phyloP scores from a whole-genome alignment of 1,140 invertebrate genomes.

The Drosophila willistoni region DNA sequence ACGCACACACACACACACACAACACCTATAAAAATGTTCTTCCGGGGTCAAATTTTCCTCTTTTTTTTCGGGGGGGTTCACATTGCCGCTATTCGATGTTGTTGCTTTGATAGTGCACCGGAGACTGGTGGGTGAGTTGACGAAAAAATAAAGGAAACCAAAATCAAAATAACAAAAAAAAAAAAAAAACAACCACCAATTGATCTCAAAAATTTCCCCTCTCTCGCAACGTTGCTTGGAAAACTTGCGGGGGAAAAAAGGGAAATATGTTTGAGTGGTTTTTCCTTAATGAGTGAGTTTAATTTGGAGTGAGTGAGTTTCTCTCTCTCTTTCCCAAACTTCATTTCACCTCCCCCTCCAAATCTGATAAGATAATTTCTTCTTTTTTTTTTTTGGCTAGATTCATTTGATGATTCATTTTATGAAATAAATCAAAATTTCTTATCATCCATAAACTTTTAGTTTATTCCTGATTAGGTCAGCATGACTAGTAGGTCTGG shows the following conservation, averaged over 20 bases:
- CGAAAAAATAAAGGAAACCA: slow-evolving; percentile 52
- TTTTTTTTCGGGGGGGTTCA: slow-evolving; percentile 23
- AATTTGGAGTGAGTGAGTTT: slow-evolving; percentile 33
- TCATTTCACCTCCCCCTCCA: slow-evolving; percentile 4
- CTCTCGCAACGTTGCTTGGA: slow-evolving; percentile 30
- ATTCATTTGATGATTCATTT: slow-evolving; percentile 32
- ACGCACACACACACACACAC: slow-evolving; percentile 30
- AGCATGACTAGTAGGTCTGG: neutral
- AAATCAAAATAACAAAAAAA: slow-evolving; percentile 30
- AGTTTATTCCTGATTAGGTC: neutral
- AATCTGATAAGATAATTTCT: neutral
- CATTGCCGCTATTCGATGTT: slow-evolving; percentile 67
- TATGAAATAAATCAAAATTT: slow-evolving; percentile 18
- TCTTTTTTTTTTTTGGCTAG: neutral
- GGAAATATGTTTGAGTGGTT: slow-evolving; percentile 51
- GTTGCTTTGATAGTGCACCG: slow-evolving; percentile 63
- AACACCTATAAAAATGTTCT: slow-evolving; percentile 20
- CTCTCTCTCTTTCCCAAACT: slow-evolving; percentile 14
- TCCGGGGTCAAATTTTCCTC: neutral
- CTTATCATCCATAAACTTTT: slow-evolving; percentile 34
- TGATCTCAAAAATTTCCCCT: slow-evolving; percentile 63
- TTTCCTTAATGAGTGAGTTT: slow-evolving; percentile 6
- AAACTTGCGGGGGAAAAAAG: slow-evolving; percentile 6
- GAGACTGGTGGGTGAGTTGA: slow-evolving; percentile 80
- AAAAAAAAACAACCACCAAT: slow-evolving; percentile 65